A percentile compares a stretch with the other conserved stretches of the same genome.
phyloP scores from a whole-genome alignment of 1,140 invertebrate genomes.

The Meloidogyne floridensis region DNA sequence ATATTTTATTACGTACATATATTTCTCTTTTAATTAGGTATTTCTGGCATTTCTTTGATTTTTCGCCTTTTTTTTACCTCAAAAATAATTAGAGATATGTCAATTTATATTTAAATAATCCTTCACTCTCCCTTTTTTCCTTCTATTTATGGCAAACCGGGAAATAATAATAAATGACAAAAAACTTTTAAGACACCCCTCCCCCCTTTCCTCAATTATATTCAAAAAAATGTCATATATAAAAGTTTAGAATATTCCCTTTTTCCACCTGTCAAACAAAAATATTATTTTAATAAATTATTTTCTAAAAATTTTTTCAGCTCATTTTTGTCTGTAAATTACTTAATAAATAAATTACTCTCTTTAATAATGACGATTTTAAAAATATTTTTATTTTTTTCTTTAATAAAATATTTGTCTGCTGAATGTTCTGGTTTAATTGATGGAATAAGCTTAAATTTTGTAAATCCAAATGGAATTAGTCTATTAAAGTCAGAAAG shows the following conservation, averaged over 20 bases:
- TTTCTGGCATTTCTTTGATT: not conserved
- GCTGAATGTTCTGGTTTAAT: conserved; percentile 4
- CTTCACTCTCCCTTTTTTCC: no score
- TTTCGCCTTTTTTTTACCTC: not conserved
- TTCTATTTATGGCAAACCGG: no score
- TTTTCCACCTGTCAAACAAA: not conserved
- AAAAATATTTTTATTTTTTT: conserved; percentile 10
- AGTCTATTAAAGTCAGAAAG: conserved; percentile 9
- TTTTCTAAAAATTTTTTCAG: not conserved
- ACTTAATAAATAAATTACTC: no score
- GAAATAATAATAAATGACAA: not conserved
- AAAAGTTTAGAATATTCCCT: not conserved
- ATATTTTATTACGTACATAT: not conserved
- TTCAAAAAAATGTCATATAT: not conserved
- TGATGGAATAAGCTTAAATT: conserved; percentile 26
- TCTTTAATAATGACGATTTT: not conserved
- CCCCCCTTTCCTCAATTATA: not conserved
- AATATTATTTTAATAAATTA: not conserved
- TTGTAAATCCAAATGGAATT: conserved; percentile 22
- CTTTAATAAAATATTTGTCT: not conserved
- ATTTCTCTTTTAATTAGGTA: not conserved
- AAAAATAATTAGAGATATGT: no score
- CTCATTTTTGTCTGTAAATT: not conserved
- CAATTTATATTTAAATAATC: no score
- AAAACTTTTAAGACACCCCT: not conserved